Base-by-base conservation (phyloP, 2,797 vertebrate genomes). In the Coregonus suidteri region DNA sequence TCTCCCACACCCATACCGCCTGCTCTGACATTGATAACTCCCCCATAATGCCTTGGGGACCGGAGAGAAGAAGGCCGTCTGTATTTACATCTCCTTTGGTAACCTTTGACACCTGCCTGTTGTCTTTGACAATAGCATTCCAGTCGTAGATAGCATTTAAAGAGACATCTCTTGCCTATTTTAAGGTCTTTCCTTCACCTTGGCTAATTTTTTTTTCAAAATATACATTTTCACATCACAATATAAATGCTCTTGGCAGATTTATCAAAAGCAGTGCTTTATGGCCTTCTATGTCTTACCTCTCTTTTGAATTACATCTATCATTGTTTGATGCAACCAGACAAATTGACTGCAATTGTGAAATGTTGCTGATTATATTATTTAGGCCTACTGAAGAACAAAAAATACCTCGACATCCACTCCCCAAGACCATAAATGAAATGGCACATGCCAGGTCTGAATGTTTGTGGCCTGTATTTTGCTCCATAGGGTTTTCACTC, bases 401-500 rank as follows among this genome's bases (percentile, higher is more conserved):
- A 47, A 20, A 74, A 78, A 64, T 51, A 66, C 78, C 64, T 56
- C 47, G 75, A 6, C 65, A 70, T 76, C 72, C 41, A 79, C 18
- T 47, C 18, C 5, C 5, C 71, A 4, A 4, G 51, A 30, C 66
- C 25, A 4, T 79, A 71, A 85, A 69, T 47, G 41, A 47, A 47
- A 47, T 41, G 64, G 64, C 52, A 74, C 3, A 0, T 76, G 75
- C 37, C 84, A 84, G 67, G 76, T 65, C 71, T 78, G 62, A 37
- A 77, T 51, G 77, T 76, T 77, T 84, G 56, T 76, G 64, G 79
- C 79, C 59, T 73, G 74, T 74, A 71, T 71, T 56, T 75, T 77
- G 75, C 79, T 76, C 79, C 35, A 76, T 64, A 25, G 34, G 54
- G 34, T 80, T 76, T 66, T 74, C 11, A 51, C 66, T 73, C 80